Base-by-base conservation (phyloP, 35 echinoderm and acorn worm genomes). In the Nesometra sesokonis region DNA sequence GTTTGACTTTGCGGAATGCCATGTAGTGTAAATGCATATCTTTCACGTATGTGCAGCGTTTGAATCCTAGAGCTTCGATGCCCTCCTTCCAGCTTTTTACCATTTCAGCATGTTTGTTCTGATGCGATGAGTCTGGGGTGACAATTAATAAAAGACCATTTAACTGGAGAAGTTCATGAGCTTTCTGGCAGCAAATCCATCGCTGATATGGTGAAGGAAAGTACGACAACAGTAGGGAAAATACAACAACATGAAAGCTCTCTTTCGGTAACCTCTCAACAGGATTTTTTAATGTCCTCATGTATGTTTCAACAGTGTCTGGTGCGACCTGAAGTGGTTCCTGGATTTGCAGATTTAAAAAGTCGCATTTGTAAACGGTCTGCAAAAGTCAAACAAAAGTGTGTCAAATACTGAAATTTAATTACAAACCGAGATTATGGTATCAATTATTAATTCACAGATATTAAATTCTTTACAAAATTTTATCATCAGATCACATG, bases 291-390 rank as follows among this genome's bases (percentile, higher is more conserved):
- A 99, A 88, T 83, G 90, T 99, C 57, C 93, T 91, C 29, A 99
- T 37, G 82, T 92, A 99, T 0, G 86, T 93, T 37, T 99, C 88
- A 0, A 94, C 96, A 34, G 96, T 94, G 79, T 99, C 96, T 38
- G 90, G 85, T 23, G 90, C 93, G 13, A 94, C 85, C 76, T 99
- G 90, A 0, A 99, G 83, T 2, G 96, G 90, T 57, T 89, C 87
- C 57, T 99, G 92, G 7, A 99, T 80, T 89, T 99, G 96, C 27
- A 99, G 88, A 87, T 99, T 99, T 21, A 99, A 79, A 78, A 99
- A 99, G 76, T 99, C 96, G 80, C 96, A 99, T 86, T 92, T 99
- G 86, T 99, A 89, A 15, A 99, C 96, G 85, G 93, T 99, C 96
- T 99, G 90, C 2, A 90, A 77, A 31, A 88, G 46, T 85, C 79